Percentiles rank a stretch among this genome's conserved stretches.
phyloP scores from a whole-genome alignment of 2,113 vertebrate species.

The Ameiurus melas region DNA sequence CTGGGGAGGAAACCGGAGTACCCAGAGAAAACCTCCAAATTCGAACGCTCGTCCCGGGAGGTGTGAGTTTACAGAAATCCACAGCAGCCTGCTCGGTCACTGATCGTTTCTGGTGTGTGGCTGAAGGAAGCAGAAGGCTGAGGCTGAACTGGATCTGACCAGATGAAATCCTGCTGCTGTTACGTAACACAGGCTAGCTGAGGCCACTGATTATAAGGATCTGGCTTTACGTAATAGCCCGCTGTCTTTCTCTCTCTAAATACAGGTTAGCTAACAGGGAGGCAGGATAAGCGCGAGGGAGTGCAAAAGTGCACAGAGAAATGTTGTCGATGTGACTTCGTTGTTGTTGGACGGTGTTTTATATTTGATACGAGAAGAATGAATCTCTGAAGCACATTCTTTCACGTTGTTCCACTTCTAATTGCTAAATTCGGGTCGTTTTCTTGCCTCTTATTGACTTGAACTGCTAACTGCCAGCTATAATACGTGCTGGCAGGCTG shows the following conservation, averaged over 20 bases:
- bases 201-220: slow-evolving; percentile 63
- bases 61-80: slow-evolving; percentile 48
- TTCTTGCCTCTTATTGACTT: neutral
- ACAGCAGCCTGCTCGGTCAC: slow-evolving; percentile 66
- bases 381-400: neutral
- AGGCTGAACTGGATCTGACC: slow-evolving; percentile 63
- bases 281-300: neutral
- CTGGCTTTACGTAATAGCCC: slow-evolving; percentile 64
- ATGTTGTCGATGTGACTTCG: neutral
- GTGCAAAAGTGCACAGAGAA: neutral
- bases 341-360: neutral
- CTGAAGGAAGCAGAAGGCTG: slow-evolving; percentile 52
- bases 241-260: neutral
- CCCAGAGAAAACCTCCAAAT: too few species aligned
- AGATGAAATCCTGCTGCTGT: slow-evolving; percentile 60
- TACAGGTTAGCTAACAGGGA: neutral
- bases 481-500: neutral
- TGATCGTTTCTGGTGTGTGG: slow-evolving; percentile 61
- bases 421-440: neutral
- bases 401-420: neutral
- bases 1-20: too few species aligned
- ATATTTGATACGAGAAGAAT: neutral
- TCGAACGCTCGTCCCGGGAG: too few species aligned
- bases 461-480: neutral
- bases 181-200: slow-evolving; percentile 69